Percentiles rank a stretch among this genome's conserved stretches.
These are phyloP conservation scores for Montipora capricornis DNA, from an alignment of 64 coral and sea anemone species.

Conservation along the genomic window DNA sequence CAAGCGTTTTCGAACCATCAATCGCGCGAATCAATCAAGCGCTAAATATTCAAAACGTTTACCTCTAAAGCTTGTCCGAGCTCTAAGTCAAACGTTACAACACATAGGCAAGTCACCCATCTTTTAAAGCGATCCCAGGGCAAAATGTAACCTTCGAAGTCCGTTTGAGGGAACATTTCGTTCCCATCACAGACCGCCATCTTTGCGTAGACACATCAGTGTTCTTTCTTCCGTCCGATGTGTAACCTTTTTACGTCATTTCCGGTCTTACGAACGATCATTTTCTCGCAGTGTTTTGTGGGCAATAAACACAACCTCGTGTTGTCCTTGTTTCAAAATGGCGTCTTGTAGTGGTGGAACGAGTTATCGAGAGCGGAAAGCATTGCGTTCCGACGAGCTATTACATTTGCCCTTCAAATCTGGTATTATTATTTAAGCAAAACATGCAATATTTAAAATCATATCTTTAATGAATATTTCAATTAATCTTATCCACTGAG, in stretches of 20 bases:
- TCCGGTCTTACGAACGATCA: not conserved
- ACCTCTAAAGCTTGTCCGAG: conserved; percentile 98
- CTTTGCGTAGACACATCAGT: conserved; percentile 47
- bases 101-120: conserved; percentile 99
- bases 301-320: conserved; percentile 20
- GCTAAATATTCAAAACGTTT: not conserved
- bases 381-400: conserved; percentile 24
- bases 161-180: conserved; percentile 64
- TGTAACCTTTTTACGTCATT: not conserved
- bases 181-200: conserved; percentile 84
- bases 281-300: not conserved
- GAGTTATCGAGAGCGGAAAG: not conserved
- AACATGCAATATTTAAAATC: too few species aligned
- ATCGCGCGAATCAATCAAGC: conserved; percentile 5
- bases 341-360: conserved; percentile 40
- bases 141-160: conserved; percentile 68
- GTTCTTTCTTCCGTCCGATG: not conserved
- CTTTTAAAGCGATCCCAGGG: conserved; percentile 99
- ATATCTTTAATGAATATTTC: too few species aligned
- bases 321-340: conserved; percentile 4
- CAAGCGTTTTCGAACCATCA: conserved; percentile 25
- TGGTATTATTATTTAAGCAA: not conserved
- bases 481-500: too few species aligned
- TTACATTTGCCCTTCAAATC: conserved; percentile 4
- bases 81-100: conserved; percentile 98